Evolutionary conservation across 2,888 invertebrate species (phyloP), one percentile per base, ranked within the genome.

Genomic region (Schrankia costaestrigalis): DNA sequence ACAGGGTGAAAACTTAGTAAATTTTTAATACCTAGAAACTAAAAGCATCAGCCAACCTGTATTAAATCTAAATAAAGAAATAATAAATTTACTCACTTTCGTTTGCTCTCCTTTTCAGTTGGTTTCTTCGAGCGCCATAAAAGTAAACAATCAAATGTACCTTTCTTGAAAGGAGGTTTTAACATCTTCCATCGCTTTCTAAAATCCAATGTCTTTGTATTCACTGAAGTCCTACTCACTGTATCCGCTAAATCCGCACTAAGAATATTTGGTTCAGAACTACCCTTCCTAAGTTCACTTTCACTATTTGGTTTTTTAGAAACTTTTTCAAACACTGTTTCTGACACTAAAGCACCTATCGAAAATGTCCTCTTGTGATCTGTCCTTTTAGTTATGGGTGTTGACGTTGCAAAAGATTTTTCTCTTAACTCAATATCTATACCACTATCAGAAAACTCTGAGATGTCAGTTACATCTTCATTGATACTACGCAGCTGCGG

Each of bases 81-180:
- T n/a, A 32, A 5, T 30, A 17, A 19, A 38, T 31, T 27, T 33
- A 80, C 86, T 84, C 54, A 87, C 88, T 71, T 78, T 44, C 34
- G 55, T 26, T 56, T 40, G 26, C 63, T 61, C 41, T 75, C 72
- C 36, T 61, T 57, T 12, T 64, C 54, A 18, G 63, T 66, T 27
- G 71, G 57, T 56, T 78, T 84, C 58, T 79, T 86, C 46, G 77
- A 73, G 37, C 84, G 80, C 87, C 87, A 88, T 23, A 71, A 70
- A 21, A 87, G 59, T 52, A 88, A 63, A 56, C 83, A 84, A 56
- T 85, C 84, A 44, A 88, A 81, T 18, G 83, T 67, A 17, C 78
- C 78, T 64, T 82, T 88, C 30, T 71, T 71, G 48, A 85, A 80
- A 1, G 76, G 74, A 5, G 78, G 78, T 47, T 74, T 83, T 17